Evolutionary conservation across 2,888 invertebrate genomes (phyloP), one percentile per base, ranked within the genome.

Genomic region (Leptothorax acervorum): DNA sequence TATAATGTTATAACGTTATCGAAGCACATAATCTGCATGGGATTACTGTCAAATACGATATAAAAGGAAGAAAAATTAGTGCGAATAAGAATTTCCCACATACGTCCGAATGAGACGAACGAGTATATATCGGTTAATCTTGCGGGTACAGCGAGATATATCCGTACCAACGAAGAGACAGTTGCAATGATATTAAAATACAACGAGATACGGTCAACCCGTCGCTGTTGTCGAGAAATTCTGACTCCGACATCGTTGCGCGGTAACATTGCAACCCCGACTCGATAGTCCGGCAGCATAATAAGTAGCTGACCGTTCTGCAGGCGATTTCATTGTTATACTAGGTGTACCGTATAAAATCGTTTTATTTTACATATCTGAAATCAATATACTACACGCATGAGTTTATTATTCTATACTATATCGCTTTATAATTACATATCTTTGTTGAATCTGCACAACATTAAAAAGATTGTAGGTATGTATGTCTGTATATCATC

Each of bases 261-360:
- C 62, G 73, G 84, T 87, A 88, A 87, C 84, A 89, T 76, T 85
- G 84, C 87, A 90, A 89, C 86, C 70, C 84, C 81, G 45, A 82
- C 79, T 15, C 74, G 70, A 78, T 88, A 88, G 88, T 88, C 83
- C 74, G 23, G 78, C 85, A 79, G 89, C 88, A 87, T 85, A 79
- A 86, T 83, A 83, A 86, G 79, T 83, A 85, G 75, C 6, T 53
- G 65, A 53, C 45, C 81, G 60, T 66, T 78, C 68, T 63, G n/a
- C 82, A 57, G 60, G 35, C 28, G 51, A 84, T 90, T 90, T 88
- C 75, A 83, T 89, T 87, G 71, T 28, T 75, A 23, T 51, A 53
- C 51, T 87, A 68, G 45, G 62, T 86, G 68, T 81, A 85, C 84
- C 71, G 28, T 53, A 6, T 35, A 35, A 35, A 31, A 63, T 28